Evolutionary conservation across 2,113 vertebrate species (phyloP), one percentile per base, ranked within the genome.

Genomic region (Arenaria interpres): DNA sequence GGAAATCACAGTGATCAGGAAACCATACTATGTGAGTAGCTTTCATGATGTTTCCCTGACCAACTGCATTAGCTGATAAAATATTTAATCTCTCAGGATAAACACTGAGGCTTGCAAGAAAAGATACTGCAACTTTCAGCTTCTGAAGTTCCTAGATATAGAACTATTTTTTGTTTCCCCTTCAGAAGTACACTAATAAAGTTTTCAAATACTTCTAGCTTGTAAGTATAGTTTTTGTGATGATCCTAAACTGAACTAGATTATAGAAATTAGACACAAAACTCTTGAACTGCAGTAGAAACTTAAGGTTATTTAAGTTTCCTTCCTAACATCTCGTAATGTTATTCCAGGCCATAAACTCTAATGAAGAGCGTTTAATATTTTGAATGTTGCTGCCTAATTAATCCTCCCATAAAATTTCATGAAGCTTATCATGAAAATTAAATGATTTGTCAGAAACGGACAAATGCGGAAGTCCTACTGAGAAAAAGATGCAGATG

Each of bases 361-460:
- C 59, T 84, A 81, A 71, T 67, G 79, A 90, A 76, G 41, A 90
- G 20, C 5, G 1, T 89, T 92, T 91, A 81, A 75, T 96, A 84
- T 91, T 95, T 90, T 72, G 89, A 64, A 51, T 64, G 24, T 73
- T 80, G 37, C 33, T 89, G 12, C 57, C 81, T 80, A 57, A 30
- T 93, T 95, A 93, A 33, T 88, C 46, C 41, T 96, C 64, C 46
- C 50, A 71, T 96, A 86, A 94, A 90, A 90, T 84, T 91, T 83
- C 11, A 24, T 81, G 2, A 85, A 67, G 41, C 41, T 69, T 91
- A 57, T 80, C 33, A 35, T 62, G 90, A 60, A 91, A 91, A 90
- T 91, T 74, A 91, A 94, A 68, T 71, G 3, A 56, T 90, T 93
- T 88, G n/a, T 88, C 79, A 80, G 53, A 81, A 96, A 79, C 27